phyloP scores from a whole-genome alignment of 1,140 invertebrate genomes.

The Ericerus pela region DNA sequence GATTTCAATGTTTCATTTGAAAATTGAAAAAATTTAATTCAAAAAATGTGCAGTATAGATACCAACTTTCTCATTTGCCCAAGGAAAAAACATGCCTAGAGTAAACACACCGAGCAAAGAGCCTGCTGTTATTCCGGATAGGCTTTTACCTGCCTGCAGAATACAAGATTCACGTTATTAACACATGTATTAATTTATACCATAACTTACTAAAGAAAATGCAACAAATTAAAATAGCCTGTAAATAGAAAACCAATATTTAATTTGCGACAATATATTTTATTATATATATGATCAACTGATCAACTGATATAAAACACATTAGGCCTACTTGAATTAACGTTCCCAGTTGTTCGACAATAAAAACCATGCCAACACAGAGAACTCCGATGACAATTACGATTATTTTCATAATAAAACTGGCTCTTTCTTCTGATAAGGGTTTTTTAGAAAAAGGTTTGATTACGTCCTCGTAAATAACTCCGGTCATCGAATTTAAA shows the following conservation, averaged over 20 bases:
- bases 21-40: neutral
- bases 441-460: conserved; percentile 35
- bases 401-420: conserved; percentile 51
- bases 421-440: conserved; percentile 43
- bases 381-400: conserved; percentile 45
- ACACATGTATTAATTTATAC: neutral
- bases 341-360: conserved; percentile 50
- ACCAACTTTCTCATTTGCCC: conserved; percentile 39
- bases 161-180: neutral
- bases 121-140: conserved; percentile 52
- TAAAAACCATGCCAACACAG: conserved; percentile 47
- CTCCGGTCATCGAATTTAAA: conserved; percentile 62
- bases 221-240: neutral
- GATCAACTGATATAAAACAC: conserved; percentile 60
- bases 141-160: conserved; percentile 42
- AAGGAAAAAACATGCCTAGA: conserved; percentile 59
- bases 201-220: neutral
- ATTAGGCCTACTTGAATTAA: conserved; percentile 41
- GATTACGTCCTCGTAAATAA: conserved; percentile 63
- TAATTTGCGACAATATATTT: neutral
- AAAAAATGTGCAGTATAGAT: neutral
- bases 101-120: conserved; percentile 61
- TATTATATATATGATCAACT: conserved; percentile 23
- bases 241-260: neutral
- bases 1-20: neutral